These are phyloP conservation scores for Nibea coibor DNA, from an alignment of 2,113 vertebrate genomes.

Conservation along the genomic window DNA sequence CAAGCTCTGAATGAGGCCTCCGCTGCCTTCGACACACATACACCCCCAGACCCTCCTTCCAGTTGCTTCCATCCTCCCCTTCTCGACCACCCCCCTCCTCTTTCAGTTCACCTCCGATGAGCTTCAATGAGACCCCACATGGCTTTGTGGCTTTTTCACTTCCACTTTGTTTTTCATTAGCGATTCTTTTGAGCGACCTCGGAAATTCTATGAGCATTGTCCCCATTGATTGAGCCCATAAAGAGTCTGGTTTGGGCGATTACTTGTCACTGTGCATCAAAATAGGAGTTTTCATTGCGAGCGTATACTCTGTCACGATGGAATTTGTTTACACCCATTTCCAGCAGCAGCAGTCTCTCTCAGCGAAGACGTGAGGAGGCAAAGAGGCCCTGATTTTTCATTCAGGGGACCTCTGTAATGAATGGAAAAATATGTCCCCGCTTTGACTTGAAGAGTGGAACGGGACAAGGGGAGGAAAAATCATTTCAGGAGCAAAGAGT, in stretches of 20 bases:
- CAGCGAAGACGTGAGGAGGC: conserved; percentile 17
- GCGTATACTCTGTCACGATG: conserved; percentile 38
- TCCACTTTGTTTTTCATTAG: conserved; percentile 77
- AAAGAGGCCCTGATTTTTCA: conserved; percentile 46
- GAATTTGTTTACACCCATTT: conserved; percentile 48
- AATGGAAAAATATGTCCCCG: conserved; percentile 73
- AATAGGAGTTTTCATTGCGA: conserved; percentile 48
- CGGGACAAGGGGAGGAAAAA: conserved; percentile 66
- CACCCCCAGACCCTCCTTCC: conserved; percentile 53
- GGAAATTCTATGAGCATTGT: conserved; percentile 64
- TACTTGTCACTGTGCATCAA: conserved; percentile 48
- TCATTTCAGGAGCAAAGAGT: conserved; percentile 69
- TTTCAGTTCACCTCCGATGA: conserved; percentile 70
- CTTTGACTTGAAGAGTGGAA: conserved; percentile 53
- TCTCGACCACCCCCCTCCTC: background rate
- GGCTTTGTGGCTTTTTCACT: conserved; percentile 73
- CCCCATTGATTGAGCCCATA: conserved; percentile 59
- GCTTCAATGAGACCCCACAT: conserved; percentile 75
- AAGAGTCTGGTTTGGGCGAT: conserved; percentile 45
- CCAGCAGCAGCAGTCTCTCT: conserved; percentile 33
- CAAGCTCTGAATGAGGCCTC: conserved; percentile 77
- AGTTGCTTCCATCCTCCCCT: conserved; percentile 43
- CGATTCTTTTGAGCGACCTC: conserved; percentile 67
- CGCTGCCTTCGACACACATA: conserved; percentile 49
- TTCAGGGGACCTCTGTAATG: conserved; percentile 53